Conservation (phyloP, 2,797 vertebrate genomes). For the Sciaenops ocellatus region DNA sequence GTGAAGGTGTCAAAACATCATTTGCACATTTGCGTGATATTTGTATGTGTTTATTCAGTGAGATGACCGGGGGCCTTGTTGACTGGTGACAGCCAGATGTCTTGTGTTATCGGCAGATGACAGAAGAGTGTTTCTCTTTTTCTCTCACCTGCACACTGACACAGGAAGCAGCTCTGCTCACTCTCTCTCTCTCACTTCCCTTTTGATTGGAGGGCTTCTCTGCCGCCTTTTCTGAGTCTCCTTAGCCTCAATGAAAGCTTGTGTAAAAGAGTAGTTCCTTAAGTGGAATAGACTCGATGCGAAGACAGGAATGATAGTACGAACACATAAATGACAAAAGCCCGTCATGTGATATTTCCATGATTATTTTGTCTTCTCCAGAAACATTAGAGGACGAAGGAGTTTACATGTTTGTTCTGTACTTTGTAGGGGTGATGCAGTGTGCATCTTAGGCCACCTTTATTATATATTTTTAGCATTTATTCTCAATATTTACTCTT, state of each 20-base stretch:
- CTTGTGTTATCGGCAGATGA: constrained; percentile 29
- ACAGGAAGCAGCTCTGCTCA: constrained; percentile 75
- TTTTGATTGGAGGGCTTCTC: constrained; percentile 36
- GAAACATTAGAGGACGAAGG: background rate
- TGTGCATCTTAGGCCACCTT: background rate
- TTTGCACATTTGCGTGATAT: constrained; percentile 55
- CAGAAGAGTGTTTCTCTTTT: constrained; percentile 39
- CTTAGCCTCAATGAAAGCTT: constrained; percentile 19
- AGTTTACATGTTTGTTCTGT: constrained; percentile 4
- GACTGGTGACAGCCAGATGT: constrained; percentile 43
- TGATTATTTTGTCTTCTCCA: constrained; percentile 1
- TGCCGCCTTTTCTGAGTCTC: constrained; percentile 31
- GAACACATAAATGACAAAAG: background rate
- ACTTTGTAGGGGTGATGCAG: background rate
- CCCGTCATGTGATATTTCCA: background rate
- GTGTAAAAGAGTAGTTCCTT: constrained; percentile 6
- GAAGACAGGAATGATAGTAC: background rate
- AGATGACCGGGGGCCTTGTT: background rate
- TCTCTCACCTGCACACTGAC: constrained; percentile 72
- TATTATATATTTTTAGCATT: background rate
- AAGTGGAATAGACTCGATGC: constrained; percentile 13
- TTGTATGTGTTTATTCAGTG: constrained; percentile 31
- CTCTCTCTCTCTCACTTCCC: constrained; percentile 78
- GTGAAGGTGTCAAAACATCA: constrained; percentile 41
- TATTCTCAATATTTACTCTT: background rate